Percentiles rank a stretch among this genome's conserved stretches.
Evolutionary conservation across 2,888 invertebrate genomes (phyloP).

Genomic region (Zonitis immaculata): DNA sequence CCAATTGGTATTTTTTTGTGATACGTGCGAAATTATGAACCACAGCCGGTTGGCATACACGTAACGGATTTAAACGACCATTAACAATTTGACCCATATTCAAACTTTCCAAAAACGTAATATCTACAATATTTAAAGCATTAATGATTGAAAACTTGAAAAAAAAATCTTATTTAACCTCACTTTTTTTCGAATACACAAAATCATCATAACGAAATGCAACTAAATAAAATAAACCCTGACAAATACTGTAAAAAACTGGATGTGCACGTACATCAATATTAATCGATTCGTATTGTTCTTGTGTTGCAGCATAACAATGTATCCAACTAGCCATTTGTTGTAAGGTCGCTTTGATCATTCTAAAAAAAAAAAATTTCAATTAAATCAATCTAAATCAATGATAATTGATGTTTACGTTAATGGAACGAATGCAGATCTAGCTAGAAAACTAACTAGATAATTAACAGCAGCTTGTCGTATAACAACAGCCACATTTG

Average conservation of each 20-base stretch:
- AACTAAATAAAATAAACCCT: conserved; percentile 88
- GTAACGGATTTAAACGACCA: conserved; percentile 81
- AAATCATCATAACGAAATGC: conserved; percentile 85
- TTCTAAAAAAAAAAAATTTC: conserved; percentile 49
- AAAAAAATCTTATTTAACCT: conserved; percentile 43
- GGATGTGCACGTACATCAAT: conserved; percentile 68
- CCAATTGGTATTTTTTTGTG: conserved; percentile 79
- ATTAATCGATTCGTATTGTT: conserved; percentile 52
- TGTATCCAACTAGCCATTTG: conserved; percentile 81
- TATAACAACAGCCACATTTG: conserved; percentile 58
- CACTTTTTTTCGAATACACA: conserved; percentile 71
- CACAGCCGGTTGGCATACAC: conserved; percentile 72
- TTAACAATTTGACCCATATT: conserved; percentile 84
- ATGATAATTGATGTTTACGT: conserved; percentile 49
- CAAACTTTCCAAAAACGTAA: conserved; percentile 73
- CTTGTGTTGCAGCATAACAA: conserved; percentile 69
- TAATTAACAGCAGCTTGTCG: conserved; percentile 70
- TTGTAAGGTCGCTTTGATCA: conserved; percentile 60
- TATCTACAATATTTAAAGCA: conserved; percentile 61
- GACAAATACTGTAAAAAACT: conserved; percentile 89
- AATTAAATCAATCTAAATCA: neutral
- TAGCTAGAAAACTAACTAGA: conserved; percentile 68
- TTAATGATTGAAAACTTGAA: conserved; percentile 4
- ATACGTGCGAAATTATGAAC: conserved; percentile 77
- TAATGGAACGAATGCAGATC: conserved; percentile 60